phyloP scores from a whole-genome alignment of 2,888 invertebrate genomes.

The Drosophila neotestacea region DNA sequence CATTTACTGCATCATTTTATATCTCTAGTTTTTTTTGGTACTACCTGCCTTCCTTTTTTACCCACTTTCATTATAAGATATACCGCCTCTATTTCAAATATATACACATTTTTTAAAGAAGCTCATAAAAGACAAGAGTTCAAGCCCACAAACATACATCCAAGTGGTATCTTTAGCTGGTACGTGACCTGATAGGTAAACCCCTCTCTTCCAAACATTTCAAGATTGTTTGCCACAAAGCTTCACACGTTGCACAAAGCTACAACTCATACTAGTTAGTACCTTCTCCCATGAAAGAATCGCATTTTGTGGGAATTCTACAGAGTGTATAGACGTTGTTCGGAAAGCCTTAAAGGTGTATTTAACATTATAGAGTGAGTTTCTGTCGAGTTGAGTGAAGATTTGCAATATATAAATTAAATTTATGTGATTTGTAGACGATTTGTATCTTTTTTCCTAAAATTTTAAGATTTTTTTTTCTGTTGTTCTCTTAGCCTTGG shows the following conservation, averaged over 20 bases:
- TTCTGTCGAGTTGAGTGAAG: neutral
- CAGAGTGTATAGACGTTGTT: neutral
- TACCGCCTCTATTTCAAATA: too few species aligned
- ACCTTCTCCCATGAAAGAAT: neutral
- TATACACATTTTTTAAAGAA: neutral
- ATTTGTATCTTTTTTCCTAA: neutral
- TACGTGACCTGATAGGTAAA: conserved; percentile 20
- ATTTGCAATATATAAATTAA: neutral
- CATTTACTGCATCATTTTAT: too few species aligned
- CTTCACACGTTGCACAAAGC: conserved; percentile 5
- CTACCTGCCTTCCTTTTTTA: too few species aligned
- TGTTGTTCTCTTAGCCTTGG: too few species aligned
- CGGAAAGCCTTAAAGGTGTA: neutral
- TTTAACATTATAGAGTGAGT: neutral
- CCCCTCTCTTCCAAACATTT: conserved; percentile 1
- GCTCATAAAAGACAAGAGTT: neutral
- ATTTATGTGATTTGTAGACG: neutral
- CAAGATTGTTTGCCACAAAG: neutral
- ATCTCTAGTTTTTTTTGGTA: too few species aligned
- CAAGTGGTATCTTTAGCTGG: conserved; percentile 1
- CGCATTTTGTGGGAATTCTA: neutral
- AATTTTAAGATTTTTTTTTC: too few species aligned
- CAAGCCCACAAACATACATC: neutral
- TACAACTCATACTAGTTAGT: neutral
- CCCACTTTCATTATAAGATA: too few species aligned